Evolutionary conservation across 2,113 vertebrate genomes (phyloP), one percentile per base, ranked within the genome.

Genomic region (Cardinalis cardinalis): DNA sequence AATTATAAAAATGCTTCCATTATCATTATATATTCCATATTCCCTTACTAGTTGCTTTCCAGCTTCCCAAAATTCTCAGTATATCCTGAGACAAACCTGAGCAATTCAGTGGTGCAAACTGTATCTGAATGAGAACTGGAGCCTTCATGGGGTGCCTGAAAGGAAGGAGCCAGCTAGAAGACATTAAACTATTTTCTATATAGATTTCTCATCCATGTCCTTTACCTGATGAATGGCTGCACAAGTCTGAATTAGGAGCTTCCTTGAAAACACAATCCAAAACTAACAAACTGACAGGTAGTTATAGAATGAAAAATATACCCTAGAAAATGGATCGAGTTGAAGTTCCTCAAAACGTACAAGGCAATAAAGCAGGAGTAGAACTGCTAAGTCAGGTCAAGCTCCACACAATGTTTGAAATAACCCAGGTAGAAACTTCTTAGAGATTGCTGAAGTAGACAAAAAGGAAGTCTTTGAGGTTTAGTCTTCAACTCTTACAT

Each of bases 301-400:
- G 23, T 77, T 83, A 64, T 24, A 79, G 76, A 85, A 88, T 80
- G 68, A 92, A 89, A 87, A 89, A 90, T 74, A 83, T 4, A 44
- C 31, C 58, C 41, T 69, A 28, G 65, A 74, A 88, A 88, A 74
- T 3, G 7, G 74, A 87, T 69, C 2, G 2, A 79, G 60, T 48
- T 77, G 23, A 58, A 41, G 48, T 43, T 88, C 65, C 24, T 88
- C 56, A 41, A 83, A 48, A 16, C 10, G 48, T 49, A 60, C 25
- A 72, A 92, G 69, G 40, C 43, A 80, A 90, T 36, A 79, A 69
- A 66, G 36, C 34, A 87, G 34, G 4, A 90, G 18, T 44, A 75
- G 44, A 88, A 80, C 46, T 52, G 48, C 48, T 74, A 77, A 90
- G 0, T 26, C 68, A 85, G 31, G 32, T 49, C 83, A 73, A 77